These are phyloP conservation scores for Drosophila melanica DNA, from an alignment of 1,140 invertebrate genomes.

Conservation along the genomic window DNA sequence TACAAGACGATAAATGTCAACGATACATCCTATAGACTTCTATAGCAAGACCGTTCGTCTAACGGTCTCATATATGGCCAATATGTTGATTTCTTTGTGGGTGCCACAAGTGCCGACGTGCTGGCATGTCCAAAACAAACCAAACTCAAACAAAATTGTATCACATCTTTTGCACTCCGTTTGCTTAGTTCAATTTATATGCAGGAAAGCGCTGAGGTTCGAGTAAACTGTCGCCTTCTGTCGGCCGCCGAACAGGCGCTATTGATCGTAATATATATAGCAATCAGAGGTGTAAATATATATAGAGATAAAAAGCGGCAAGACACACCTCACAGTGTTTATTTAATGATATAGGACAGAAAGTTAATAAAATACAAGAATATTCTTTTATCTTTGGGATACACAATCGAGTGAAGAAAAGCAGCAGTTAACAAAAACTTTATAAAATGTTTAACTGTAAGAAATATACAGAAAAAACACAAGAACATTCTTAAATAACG, in stretches of 20 bases:
- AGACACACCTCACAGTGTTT: too few species aligned
- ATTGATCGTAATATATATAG: slow-evolving; percentile 8
- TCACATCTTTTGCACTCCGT: slow-evolving; percentile 9
- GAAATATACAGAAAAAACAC: too few species aligned
- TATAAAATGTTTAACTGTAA: too few species aligned
- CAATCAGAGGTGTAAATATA: not conserved
- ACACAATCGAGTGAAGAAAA: too few species aligned
- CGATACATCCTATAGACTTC: slow-evolving; percentile 39
- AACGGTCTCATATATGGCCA: slow-evolving; percentile 42
- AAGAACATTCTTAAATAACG: too few species aligned
- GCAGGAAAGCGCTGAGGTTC: slow-evolving; percentile 7
- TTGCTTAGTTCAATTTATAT: slow-evolving; percentile 28
- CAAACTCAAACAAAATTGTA: slow-evolving; percentile 14
- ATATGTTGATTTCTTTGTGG: slow-evolving; percentile 17
- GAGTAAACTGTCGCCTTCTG: slow-evolving; percentile 24
- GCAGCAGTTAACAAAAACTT: too few species aligned
- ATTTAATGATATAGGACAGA: too few species aligned
- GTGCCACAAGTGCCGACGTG: slow-evolving; percentile 37
- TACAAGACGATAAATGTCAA: slow-evolving; percentile 54
- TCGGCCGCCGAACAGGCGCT: slow-evolving; percentile 23
- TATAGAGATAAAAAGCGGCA: not conserved
- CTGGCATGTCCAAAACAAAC: slow-evolving; percentile 33
- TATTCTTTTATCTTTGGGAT: too few species aligned
- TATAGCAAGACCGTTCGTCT: slow-evolving; percentile 46
- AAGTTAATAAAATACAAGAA: too few species aligned